phyloP scores from a whole-genome alignment of 2,888 invertebrate genomes.

The Beris morrisii region DNA sequence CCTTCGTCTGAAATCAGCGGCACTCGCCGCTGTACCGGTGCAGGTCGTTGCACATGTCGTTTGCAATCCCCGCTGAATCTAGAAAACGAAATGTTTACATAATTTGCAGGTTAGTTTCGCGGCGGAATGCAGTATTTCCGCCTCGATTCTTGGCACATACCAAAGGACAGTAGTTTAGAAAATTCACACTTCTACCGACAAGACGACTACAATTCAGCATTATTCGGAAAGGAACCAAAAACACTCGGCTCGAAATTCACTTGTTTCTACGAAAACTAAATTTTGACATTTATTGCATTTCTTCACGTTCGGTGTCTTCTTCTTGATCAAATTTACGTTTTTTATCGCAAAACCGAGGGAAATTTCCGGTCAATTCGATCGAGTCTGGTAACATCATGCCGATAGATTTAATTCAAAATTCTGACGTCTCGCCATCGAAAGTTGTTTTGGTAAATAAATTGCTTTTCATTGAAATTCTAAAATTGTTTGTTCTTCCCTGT shows the following conservation, averaged over 20 bases:
- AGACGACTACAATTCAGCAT: conserved; percentile 13
- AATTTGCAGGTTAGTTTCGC: conserved; percentile 19
- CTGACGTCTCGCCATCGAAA: too few species aligned
- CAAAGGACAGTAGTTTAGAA: not conserved
- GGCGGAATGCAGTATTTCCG: not conserved
- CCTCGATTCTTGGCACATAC: conserved; percentile 1
- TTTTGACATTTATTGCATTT: too few species aligned
- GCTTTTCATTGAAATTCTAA: not conserved
- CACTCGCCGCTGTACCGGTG: not conserved
- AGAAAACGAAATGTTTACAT: conserved; percentile 20
- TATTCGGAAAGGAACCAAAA: not conserved
- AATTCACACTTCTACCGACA: not conserved
- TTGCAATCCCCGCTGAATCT: conserved; percentile 14
- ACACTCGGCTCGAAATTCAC: too few species aligned
- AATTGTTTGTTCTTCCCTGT: too few species aligned
- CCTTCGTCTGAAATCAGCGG: not conserved
- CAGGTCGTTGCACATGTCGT: conserved; percentile 9
- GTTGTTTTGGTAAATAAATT: conserved; percentile 8
- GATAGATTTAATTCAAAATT: too few species aligned
- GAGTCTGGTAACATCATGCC: too few species aligned
- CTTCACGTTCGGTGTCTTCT: too few species aligned
- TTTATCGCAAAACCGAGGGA: too few species aligned
- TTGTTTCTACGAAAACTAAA: too few species aligned
- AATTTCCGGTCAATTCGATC: too few species aligned
- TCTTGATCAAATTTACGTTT: too few species aligned